Evolutionary conservation across 1,140 invertebrate genomes (phyloP), one percentile per base, ranked within the genome.

Genomic region (Rhizoglyphus robini): DNA sequence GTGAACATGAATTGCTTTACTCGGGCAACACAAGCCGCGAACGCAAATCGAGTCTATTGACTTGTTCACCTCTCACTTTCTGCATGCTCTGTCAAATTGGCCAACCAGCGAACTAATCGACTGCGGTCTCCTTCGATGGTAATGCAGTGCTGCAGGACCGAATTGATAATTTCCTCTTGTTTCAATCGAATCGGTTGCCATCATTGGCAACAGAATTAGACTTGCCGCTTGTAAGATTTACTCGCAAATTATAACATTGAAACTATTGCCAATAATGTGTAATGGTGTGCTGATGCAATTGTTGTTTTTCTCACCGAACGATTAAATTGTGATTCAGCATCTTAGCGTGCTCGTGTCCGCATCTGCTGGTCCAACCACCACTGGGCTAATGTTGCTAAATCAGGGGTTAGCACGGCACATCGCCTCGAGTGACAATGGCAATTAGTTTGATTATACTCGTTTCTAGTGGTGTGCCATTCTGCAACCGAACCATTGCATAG

Each of bases 181-280:
- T n/a, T n/a, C n/a, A n/a, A n/a, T n/a, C n/a, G n/a, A n/a, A n/a
- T n/a, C n/a, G n/a, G n/a, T n/a, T n/a, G n/a, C n/a, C 36, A 41
- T 8, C 8, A 41, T 41, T 41, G 36, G 36, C 8, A 41, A 54
- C 51, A 54, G 15, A 23, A 46, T 15, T 23, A 54, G 51, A 54
- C 23, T 54, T 54, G 31, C 51, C 51, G 23, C 23, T 32, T 15
- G 15, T 15, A 54, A 54, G 51, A 54, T 54, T 54, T 54, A 20
- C 51, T 23, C 8, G 8, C 20, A 54, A 54, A 54, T 54, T 54
- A 54, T 54, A 54, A 54, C 51, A 54, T 54, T 54, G 51, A 54
- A 54, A 20, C 51, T 20, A 54, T 54, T 54, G 20, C 8, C 51
- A 54, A 5, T 8, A 54, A 5, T 23, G 41, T 23, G 41, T 46